Evolutionary conservation across 2,797 vertebrate species (phyloP).

Genomic region (Catamblyrhynchus diadema): DNA sequence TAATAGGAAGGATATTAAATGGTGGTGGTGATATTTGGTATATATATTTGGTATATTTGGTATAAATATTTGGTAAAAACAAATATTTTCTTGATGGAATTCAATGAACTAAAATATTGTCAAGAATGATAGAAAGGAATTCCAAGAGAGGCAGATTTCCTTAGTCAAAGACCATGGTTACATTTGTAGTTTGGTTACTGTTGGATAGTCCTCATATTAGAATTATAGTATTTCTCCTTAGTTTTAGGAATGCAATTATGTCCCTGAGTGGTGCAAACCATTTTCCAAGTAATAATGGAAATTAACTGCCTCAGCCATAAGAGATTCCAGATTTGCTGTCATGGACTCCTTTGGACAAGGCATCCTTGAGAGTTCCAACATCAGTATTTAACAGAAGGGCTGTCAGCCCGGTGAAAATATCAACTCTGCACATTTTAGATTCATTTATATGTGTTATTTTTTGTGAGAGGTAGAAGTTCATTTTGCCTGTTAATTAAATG

Average conservation of each 20-base stretch:
- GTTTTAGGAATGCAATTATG: background rate
- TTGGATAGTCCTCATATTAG: background rate
- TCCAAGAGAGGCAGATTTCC: background rate
- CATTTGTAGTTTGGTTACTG: background rate
- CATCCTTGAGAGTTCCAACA: background rate
- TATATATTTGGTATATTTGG: too few species aligned
- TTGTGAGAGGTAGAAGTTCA: background rate
- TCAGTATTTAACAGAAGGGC: background rate
- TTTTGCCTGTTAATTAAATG: background rate
- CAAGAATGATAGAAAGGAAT: background rate
- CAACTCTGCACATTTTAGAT: background rate
- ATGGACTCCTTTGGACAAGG: background rate
- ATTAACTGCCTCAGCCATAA: background rate
- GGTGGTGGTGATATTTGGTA: too few species aligned
- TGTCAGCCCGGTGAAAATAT: background rate
- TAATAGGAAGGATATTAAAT: background rate
- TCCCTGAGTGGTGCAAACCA: background rate
- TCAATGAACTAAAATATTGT: background rate
- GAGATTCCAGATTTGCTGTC: background rate
- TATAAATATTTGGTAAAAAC: too few species aligned
- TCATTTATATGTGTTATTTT: background rate
- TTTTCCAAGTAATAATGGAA: background rate
- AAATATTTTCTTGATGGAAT: background rate
- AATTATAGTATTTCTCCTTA: background rate
- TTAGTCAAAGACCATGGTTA: background rate